Conservation (phyloP, 2,797 vertebrate genomes). For the Sebastes kiyomatsui region DNA sequence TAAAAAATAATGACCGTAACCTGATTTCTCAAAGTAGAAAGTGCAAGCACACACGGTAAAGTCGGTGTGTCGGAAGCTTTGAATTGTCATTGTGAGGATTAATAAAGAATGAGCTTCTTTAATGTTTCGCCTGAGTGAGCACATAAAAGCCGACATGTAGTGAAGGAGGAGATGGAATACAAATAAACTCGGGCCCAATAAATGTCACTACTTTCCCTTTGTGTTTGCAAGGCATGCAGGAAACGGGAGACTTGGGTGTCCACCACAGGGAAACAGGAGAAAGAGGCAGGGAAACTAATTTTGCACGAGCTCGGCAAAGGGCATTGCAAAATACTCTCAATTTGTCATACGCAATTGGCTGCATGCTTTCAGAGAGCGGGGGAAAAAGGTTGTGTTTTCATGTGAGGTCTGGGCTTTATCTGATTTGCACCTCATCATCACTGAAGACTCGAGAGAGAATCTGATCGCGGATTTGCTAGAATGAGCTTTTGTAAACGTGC, state of each 20-base stretch:
- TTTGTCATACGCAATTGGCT: constrained; percentile 69
- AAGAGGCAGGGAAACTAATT: constrained; percentile 60
- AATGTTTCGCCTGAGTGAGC: constrained; percentile 81
- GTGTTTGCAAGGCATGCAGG: constrained; percentile 72
- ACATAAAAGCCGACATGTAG: constrained; percentile 80
- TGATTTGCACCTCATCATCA: constrained; percentile 47
- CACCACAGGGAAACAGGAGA: constrained; percentile 53
- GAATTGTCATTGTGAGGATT: constrained; percentile 82
- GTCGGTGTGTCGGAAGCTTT: constrained; percentile 69
- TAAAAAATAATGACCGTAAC: constrained; percentile 72
- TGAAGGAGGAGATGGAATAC: constrained; percentile 76
- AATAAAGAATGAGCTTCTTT: constrained; percentile 86
- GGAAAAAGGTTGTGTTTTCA: constrained; percentile 43
- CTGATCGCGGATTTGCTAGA: constrained; percentile 29
- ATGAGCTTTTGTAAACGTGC: constrained; percentile 46
- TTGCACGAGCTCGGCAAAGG: constrained; percentile 57
- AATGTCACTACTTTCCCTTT: constrained; percentile 71
- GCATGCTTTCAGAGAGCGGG: constrained; percentile 43
- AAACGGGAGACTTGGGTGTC: constrained; percentile 63
- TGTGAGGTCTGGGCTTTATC: constrained; percentile 50
- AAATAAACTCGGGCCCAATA: constrained; percentile 80
- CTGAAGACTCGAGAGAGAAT: constrained; percentile 29
- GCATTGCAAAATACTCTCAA: constrained; percentile 64
- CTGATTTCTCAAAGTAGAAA: constrained; percentile 67
- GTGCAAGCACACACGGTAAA: constrained; percentile 57